Conservation (phyloP, 2,113 vertebrate species). For the Quiscalus mexicanus region DNA sequence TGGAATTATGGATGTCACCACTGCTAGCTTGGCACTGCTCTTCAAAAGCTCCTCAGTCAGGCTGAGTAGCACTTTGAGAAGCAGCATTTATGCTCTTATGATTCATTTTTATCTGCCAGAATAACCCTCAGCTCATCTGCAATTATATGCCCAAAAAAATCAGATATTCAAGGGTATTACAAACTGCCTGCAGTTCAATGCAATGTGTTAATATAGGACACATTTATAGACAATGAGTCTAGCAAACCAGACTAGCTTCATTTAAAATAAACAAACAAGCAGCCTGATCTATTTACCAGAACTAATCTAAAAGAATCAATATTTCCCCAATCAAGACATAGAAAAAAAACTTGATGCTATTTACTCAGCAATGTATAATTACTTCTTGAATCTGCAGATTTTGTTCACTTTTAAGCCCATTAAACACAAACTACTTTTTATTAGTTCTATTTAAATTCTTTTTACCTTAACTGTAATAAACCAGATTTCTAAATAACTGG, state of each 20-base stretch:
- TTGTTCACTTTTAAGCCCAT: background rate
- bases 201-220: background rate
- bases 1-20: background rate
- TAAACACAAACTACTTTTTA: background rate
- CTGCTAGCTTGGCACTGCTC: background rate
- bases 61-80: background rate
- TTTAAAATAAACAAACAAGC: slow-evolving; percentile 5
- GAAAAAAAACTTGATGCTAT: background rate
- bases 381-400: background rate
- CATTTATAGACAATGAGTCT: background rate
- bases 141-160: background rate
- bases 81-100: background rate
- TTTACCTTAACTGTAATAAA: background rate
- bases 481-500: background rate
- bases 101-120: slow-evolving; percentile 25
- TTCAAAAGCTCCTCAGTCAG: background rate
- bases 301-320: slow-evolving; percentile 12
- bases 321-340: background rate
- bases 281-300: background rate
- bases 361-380: background rate
- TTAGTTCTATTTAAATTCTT: background rate
- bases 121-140: slow-evolving; percentile 5
- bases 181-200: background rate
- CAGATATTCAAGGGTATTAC: slow-evolving; percentile 2
- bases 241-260: background rate